phyloP scores from a whole-genome alignment of 2,113 vertebrate genomes.

The Chelonoidis abingdonii region DNA sequence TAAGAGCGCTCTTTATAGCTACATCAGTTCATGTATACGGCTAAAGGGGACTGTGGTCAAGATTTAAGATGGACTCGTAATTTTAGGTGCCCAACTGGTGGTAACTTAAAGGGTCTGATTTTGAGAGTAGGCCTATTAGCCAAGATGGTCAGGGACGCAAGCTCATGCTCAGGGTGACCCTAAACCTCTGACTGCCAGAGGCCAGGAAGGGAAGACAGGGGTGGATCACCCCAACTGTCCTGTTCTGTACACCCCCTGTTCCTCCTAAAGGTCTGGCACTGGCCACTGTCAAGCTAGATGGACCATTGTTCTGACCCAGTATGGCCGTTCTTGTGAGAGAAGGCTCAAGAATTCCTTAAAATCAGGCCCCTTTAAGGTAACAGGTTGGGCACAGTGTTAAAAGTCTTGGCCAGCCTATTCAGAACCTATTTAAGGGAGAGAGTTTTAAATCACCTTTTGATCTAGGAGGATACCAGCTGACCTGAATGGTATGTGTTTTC shows the following conservation, averaged over 20 bases:
- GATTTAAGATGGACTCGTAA: not conserved
- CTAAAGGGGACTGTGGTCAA: not conserved
- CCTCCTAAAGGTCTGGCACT: too few species aligned
- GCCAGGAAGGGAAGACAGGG: too few species aligned
- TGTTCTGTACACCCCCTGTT: too few species aligned
- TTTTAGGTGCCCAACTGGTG: not conserved
- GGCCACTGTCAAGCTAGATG: too few species aligned
- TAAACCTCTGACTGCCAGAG: too few species aligned
- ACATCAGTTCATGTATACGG: not conserved
- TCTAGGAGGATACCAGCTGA: not conserved
- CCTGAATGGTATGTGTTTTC: not conserved
- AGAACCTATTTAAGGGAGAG: not conserved
- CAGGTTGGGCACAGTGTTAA: too few species aligned
- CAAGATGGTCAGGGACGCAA: not conserved
- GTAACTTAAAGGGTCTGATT: not conserved
- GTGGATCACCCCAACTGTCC: too few species aligned
- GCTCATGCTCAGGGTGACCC: not conserved
- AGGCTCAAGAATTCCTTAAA: too few species aligned
- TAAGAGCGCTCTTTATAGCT: not conserved
- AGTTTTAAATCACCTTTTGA: not conserved
- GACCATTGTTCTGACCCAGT: too few species aligned
- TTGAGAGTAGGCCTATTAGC: not conserved
- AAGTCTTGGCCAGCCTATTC: too few species aligned
- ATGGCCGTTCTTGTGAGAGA: too few species aligned
- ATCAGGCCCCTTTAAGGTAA: too few species aligned